Conservation (phyloP, 1,140 invertebrate species). For the Drosophila varians region DNA sequence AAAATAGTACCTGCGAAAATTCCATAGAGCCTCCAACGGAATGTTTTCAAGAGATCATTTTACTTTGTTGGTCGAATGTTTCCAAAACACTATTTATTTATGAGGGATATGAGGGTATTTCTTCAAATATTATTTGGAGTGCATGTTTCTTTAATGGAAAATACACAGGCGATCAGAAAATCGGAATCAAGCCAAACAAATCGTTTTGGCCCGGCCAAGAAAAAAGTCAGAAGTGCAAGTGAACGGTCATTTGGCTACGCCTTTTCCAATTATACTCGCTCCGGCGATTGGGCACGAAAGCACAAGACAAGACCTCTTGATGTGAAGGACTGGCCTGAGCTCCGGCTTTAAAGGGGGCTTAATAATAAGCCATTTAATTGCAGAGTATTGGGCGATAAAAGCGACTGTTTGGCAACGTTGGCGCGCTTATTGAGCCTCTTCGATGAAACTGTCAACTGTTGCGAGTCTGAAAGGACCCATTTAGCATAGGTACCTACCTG, state of each 20-base stretch:
- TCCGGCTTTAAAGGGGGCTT: conserved; percentile 8
- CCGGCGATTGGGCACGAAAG: conserved; percentile 42
- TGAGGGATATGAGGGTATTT: too few relatives aligned
- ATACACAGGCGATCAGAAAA: too few relatives aligned
- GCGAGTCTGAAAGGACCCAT: background rate
- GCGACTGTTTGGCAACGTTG: too few relatives aligned
- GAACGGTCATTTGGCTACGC: conserved; percentile 45
- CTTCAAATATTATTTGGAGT: too few relatives aligned
- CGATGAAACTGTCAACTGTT: background rate
- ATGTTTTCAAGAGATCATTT: too few relatives aligned
- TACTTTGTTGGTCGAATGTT: too few relatives aligned
- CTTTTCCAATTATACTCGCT: conserved; percentile 45
- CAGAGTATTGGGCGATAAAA: too few relatives aligned
- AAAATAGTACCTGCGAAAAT: too few relatives aligned
- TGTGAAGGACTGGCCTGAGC: conserved; percentile 26
- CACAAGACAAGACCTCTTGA: conserved; percentile 11
- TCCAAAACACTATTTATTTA: too few relatives aligned
- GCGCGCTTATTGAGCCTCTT: background rate
- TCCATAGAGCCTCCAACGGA: too few relatives aligned
- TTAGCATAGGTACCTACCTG: background rate
- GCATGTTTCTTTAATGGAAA: too few relatives aligned
- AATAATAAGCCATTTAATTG: conserved; percentile 1
- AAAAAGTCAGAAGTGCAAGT: conserved; percentile 12
- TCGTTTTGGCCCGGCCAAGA: conserved; percentile 22
- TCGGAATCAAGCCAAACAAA: conserved; percentile 7